Evolutionary conservation across 2,888 invertebrate genomes (phyloP).

Genomic region (Torymus texanus): DNA sequence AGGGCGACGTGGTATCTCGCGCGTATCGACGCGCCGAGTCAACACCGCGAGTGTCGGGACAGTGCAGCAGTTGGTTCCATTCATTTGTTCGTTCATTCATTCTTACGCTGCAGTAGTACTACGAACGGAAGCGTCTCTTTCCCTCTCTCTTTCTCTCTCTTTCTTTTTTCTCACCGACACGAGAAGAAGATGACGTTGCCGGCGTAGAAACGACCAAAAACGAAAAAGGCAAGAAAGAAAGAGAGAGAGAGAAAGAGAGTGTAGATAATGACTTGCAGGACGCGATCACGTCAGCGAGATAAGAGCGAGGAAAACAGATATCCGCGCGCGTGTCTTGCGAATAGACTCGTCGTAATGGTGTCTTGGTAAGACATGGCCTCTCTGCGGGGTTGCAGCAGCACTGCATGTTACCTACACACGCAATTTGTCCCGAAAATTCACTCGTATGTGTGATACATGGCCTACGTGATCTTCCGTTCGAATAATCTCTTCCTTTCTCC

Average conservation of each 20-base stretch:
- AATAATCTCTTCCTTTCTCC: not conserved
- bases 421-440: too few relatives aligned
- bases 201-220: not conserved
- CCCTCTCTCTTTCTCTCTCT: not conserved
- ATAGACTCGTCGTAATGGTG: not conserved
- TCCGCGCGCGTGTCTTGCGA: conserved; percentile 11
- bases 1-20: conserved; percentile 20
- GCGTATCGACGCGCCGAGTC: conserved; percentile 28
- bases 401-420: too few relatives aligned
- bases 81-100: not conserved
- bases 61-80: conserved; percentile 10
- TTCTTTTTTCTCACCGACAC: not conserved
- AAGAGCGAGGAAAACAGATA: conserved; percentile 34
- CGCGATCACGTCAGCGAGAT: conserved; percentile 24
- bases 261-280: conserved; percentile 39
- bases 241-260: not conserved
- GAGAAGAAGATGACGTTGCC: not conserved
- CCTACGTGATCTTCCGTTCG: not conserved
- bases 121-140: not conserved
- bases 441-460: too few relatives aligned
- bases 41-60: conserved; percentile 14
- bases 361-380: not conserved
- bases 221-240: not conserved
- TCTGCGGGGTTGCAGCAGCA: not conserved
- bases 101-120: too few relatives aligned